phyloP scores from a whole-genome alignment of 2,888 invertebrate genomes.

The Eretmocerus hayati region DNA sequence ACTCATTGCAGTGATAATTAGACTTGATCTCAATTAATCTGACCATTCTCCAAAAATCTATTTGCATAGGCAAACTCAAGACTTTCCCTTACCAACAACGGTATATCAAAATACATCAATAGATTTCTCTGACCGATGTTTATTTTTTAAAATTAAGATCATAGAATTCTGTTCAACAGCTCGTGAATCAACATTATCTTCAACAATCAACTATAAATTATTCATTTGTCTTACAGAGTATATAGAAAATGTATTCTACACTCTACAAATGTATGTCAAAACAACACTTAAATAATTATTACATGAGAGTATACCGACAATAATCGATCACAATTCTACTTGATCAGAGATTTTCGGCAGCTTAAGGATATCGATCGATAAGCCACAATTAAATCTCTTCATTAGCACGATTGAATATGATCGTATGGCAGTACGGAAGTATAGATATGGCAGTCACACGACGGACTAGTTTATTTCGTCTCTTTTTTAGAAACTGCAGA shows the following conservation, averaged over 20 bases:
- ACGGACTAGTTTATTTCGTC: conserved; percentile 6
- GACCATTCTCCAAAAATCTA: no score
- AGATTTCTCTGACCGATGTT: conserved; percentile 13
- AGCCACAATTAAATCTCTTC: conserved; percentile 4
- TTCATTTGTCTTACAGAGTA: conserved; percentile 13
- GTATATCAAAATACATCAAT: no score
- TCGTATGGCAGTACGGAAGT: conserved; percentile 16
- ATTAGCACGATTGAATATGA: conserved; percentile 12
- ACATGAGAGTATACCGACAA: conserved; percentile 10
- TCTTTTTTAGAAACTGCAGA: conserved; percentile 21
- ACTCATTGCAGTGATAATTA: no score
- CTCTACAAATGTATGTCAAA: conserved; percentile 17
- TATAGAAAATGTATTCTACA: conserved; percentile 19
- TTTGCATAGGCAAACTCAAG: no score
- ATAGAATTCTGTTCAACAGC: conserved; percentile 14
- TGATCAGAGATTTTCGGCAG: no score
- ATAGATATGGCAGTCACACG: conserved; percentile 11
- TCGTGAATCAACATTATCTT: conserved; percentile 17
- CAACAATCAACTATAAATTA: conserved; percentile 16
- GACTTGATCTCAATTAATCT: no score
- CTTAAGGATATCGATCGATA: no score
- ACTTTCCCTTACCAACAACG: no score
- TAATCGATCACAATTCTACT: no score
- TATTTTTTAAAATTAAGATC: conserved; percentile 17
- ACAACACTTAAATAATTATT: conserved; percentile 18